These are phyloP conservation scores for Lordiphosa andalusiaca DNA, from an alignment of 2,888 invertebrate species.

Conservation along the genomic window DNA sequence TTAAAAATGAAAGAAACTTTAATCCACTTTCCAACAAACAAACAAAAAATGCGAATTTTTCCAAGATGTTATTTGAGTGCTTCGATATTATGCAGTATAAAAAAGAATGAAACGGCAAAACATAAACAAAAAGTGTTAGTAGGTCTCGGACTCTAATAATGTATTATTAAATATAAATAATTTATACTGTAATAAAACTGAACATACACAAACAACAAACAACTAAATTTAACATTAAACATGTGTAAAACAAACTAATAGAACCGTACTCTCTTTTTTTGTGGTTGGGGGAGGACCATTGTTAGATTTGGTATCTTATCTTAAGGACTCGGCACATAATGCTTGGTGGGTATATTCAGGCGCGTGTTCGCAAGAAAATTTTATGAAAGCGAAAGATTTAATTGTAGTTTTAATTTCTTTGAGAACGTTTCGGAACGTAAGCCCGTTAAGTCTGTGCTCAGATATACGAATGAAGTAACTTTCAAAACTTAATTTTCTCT, in stretches of 20 bases:
- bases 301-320: too few relatives aligned
- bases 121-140: slow-evolving; percentile 51
- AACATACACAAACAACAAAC: slow-evolving; percentile 45
- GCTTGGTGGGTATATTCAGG: too few relatives aligned
- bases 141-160: slow-evolving; percentile 66
- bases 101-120: slow-evolving; percentile 15
- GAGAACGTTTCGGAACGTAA: too few relatives aligned
- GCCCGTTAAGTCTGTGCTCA: too few relatives aligned
- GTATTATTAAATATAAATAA: slow-evolving; percentile 73
- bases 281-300: too few relatives aligned
- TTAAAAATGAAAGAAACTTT: slow-evolving; percentile 13
- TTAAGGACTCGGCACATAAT: too few relatives aligned
- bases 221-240: slow-evolving; percentile 44
- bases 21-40: slow-evolving; percentile 9
- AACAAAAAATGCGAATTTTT: slow-evolving; percentile 7
- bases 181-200: slow-evolving; percentile 71
- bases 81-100: slow-evolving; percentile 65
- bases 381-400: too few relatives aligned
- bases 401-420: too few relatives aligned
- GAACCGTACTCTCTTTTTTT: too few relatives aligned
- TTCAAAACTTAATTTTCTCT: too few relatives aligned
- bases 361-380: too few relatives aligned
- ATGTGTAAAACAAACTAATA: slow-evolving; percentile 29
- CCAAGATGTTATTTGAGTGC: slow-evolving; percentile 44
- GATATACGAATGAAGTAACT: too few relatives aligned